A percentile compares a stretch with the other conserved stretches of the same genome.
Conservation (phyloP, 1,140 invertebrate genomes). For the Pemphigus obesinymphae region DNA sequence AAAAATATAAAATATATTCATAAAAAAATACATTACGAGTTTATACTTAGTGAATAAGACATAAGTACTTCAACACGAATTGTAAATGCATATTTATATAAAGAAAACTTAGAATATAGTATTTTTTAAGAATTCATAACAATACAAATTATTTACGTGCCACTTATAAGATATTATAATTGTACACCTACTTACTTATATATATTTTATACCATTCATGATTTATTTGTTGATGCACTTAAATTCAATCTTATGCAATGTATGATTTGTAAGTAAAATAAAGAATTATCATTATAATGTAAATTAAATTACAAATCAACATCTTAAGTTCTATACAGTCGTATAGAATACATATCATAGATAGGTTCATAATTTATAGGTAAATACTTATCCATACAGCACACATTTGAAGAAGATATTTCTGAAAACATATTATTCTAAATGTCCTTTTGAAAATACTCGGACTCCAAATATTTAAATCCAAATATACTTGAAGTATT, state of each 20-base stretch:
- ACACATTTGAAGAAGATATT: no score
- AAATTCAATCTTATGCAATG: not conserved
- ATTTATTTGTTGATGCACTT: not conserved
- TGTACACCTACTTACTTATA: not conserved
- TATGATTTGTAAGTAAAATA: not conserved
- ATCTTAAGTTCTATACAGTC: not conserved
- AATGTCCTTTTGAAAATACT: no score
- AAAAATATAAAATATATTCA: not conserved
- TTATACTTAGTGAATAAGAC: no score
- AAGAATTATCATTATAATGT: slow-evolving; percentile 9
- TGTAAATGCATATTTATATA: not conserved
- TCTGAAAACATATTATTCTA: no score
- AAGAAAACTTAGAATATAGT: not conserved
- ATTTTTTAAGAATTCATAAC: not conserved
- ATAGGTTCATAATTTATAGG: no score
- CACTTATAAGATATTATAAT: not conserved
- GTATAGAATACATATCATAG: no score
- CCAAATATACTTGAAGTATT: no score
- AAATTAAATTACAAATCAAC: not conserved
- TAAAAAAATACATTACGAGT: not conserved
- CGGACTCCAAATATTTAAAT: no score
- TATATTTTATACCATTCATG: not conserved
- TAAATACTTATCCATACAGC: no score
- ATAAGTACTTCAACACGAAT: no score
- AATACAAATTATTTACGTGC: slow-evolving; percentile 26